A percentile compares a stretch with the other conserved stretches of the same genome.
These are phyloP conservation scores for Danio tinwini DNA, from an alignment of 2,797 vertebrate species.

Conservation along the genomic window DNA sequence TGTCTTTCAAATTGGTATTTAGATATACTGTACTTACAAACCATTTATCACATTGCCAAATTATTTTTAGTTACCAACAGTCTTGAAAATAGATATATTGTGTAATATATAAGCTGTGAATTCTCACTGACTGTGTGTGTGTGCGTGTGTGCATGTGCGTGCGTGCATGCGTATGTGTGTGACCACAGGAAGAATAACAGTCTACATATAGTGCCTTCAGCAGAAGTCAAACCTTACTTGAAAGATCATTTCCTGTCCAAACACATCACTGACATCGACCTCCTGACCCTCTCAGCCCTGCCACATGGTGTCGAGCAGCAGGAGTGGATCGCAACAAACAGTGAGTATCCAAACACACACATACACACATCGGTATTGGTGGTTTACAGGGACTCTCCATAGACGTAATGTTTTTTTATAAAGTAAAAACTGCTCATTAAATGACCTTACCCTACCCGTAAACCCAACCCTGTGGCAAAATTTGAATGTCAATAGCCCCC, in stretches of 20 bases:
- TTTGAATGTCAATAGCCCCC: no score
- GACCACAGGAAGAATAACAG: conserved; percentile 63
- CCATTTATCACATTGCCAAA: no score
- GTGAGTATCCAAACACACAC: conserved; percentile 66
- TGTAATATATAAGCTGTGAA: not conserved
- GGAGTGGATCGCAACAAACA: conserved; percentile 83
- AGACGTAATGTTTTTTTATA: no score
- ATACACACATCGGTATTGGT: not conserved
- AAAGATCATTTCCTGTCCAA: conserved; percentile 74
- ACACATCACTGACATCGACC: conserved; percentile 70
- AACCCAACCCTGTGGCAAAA: no score
- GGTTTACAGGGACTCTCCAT: no score
- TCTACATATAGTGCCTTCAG: conserved; percentile 42
- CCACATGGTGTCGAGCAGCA: conserved; percentile 75
- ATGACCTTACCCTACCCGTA: no score
- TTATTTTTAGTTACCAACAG: no score
- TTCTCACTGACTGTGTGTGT: not conserved
- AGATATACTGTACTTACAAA: no score
- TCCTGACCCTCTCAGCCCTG: conserved; percentile 69
- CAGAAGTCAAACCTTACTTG: conserved; percentile 78
- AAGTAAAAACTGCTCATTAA: no score
- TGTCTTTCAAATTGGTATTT: no score
- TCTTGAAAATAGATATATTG: no score
- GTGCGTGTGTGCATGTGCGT: no score
- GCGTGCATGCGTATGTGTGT: conserved; percentile 31